Percentiles rank a stretch among this genome's conserved stretches.
Conservation (phyloP, 2,797 vertebrate species). For the Spondyliosoma cantharus region DNA sequence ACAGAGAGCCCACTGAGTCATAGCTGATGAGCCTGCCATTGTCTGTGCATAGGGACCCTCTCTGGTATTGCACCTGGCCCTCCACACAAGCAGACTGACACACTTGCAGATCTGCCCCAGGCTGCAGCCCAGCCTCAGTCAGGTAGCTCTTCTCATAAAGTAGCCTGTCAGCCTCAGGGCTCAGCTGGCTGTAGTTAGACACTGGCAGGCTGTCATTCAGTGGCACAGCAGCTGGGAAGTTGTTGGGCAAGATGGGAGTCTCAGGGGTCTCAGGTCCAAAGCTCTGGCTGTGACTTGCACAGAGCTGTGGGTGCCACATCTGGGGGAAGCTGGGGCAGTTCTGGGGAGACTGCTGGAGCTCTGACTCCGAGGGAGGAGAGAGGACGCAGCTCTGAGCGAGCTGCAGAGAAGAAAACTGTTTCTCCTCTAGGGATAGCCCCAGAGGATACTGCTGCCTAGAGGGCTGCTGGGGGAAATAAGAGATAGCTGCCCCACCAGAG, state of each 20-base stretch:
- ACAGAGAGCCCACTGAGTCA: constrained; percentile 96
- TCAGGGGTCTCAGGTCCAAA: constrained; percentile 88
- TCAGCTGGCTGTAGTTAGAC: constrained; percentile 90
- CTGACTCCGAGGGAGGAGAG: constrained; percentile 94
- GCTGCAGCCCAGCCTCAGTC: constrained; percentile 86
- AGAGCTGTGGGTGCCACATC: constrained; percentile 89
- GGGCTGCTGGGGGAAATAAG: constrained; percentile 92
- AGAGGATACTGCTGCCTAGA: constrained; percentile 88
- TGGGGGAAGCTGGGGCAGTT: constrained; percentile 89
- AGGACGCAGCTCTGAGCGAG: constrained; percentile 94
- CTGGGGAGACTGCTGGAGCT: constrained; percentile 94
- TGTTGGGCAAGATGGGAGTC: constrained; percentile 86
- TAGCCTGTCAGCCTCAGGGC: constrained; percentile 90
- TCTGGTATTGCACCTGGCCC: constrained; percentile 95
- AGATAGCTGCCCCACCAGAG: constrained; percentile 87
- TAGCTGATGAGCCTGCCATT: constrained; percentile 97
- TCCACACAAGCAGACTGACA: constrained; percentile 93
- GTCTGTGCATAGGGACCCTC: constrained; percentile 92
- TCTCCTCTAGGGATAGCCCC: constrained; percentile 89
- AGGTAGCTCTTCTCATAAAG: constrained; percentile 95
- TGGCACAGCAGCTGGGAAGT: constrained; percentile 85
- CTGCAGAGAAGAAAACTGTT: constrained; percentile 92
- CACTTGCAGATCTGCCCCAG: constrained; percentile 93
- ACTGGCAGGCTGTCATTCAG: constrained; percentile 87
- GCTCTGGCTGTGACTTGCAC: constrained; percentile 81